These are phyloP conservation scores for Piliocolobus tephrosceles DNA, from an alignment of 2,113 vertebrate species.

Conservation along the genomic window DNA sequence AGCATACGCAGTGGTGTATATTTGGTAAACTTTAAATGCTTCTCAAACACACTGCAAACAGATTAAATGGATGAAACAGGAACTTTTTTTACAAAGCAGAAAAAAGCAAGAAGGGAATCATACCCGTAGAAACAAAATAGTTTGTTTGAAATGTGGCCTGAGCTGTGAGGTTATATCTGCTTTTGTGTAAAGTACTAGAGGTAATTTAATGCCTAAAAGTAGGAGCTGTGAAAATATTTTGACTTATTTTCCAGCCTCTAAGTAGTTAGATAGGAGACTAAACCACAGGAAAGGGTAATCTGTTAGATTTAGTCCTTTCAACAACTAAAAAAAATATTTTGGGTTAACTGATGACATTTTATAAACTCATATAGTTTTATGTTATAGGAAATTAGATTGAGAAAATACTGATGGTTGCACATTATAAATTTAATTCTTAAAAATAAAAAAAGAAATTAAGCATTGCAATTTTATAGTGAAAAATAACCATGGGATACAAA, in stretches of 20 bases:
- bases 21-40: background rate
- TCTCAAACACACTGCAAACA: background rate
- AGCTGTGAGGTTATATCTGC: background rate
- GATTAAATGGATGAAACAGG: background rate
- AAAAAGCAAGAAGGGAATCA: background rate
- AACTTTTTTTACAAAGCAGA: background rate
- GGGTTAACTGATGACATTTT: background rate
- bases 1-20: background rate
- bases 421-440: background rate
- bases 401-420: background rate
- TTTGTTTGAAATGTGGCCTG: background rate
- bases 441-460: background rate
- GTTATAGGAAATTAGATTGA: background rate
- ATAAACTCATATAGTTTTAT: background rate
- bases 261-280: background rate
- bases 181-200: background rate
- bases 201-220: background rate
- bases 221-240: background rate
- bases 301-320: background rate
- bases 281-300: background rate
- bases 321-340: background rate
- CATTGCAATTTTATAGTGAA: background rate
- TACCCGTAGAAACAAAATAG: background rate
- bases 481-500: background rate
- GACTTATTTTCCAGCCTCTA: background rate